Conservation (phyloP, 2,797 vertebrate genomes). For the Rhinella marina region DNA sequence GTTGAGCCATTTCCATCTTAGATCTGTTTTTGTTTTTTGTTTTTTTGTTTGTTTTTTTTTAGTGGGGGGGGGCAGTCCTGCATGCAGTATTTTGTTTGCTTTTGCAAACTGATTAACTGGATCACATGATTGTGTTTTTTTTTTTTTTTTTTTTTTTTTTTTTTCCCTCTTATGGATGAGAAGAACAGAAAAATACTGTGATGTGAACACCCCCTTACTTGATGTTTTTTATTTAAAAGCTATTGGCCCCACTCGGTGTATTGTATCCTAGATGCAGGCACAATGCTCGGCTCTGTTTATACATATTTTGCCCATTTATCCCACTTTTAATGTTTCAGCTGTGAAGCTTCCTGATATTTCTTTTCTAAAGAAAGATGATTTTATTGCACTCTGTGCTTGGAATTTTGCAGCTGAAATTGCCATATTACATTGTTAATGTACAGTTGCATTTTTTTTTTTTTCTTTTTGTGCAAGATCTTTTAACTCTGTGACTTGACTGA, state of each 20-base stretch:
- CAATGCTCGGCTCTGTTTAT: background rate
- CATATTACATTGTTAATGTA: slow-evolving; percentile 48
- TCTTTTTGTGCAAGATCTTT: slow-evolving; percentile 42
- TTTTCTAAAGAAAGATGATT: background rate
- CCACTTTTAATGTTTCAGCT: background rate
- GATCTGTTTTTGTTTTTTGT: no score
- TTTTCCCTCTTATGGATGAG: no score
- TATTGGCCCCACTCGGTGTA: background rate
- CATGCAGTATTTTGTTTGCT: no score
- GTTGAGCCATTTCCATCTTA: no score
- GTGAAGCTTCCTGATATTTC: background rate
- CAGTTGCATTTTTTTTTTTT: slow-evolving; percentile 22
- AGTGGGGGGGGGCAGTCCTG: no score
- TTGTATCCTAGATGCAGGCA: background rate
- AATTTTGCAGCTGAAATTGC: slow-evolving; percentile 36
- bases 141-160: no score
- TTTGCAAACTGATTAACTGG: no score
- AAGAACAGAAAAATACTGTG: no score
- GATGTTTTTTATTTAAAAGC: background rate
- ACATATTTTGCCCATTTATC: background rate
- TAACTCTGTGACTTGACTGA: slow-evolving; percentile 23
- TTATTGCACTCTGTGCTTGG: slow-evolving; percentile 48
- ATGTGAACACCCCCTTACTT: no score
- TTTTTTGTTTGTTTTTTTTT: no score
- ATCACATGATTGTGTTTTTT: no score